phyloP scores from a whole-genome alignment of 92 coral and sea anemone genomes.

The Zoanthus sociatus region DNA sequence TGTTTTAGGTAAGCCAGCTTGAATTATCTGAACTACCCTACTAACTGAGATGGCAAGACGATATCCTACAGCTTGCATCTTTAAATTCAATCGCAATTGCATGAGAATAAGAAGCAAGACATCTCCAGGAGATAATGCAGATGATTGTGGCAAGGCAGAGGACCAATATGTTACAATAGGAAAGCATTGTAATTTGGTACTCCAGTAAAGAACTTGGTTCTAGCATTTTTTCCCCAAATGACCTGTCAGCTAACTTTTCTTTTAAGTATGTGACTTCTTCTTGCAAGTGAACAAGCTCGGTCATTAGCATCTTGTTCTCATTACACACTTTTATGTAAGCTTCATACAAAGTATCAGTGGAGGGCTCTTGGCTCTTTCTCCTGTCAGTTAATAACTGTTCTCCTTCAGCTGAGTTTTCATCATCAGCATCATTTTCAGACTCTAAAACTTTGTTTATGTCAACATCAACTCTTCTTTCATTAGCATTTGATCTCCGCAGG shows the following conservation, averaged over 20 bases:
- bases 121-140: constrained; percentile 20
- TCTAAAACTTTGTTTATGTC: not conserved
- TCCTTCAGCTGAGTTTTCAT: constrained; percentile 9
- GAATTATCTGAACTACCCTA: constrained; percentile 19
- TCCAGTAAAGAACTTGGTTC: constrained; percentile 7
- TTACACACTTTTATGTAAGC: not conserved
- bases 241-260: constrained; percentile 6
- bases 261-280: constrained; percentile 3
- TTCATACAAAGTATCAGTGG: not conserved
- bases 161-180: constrained; percentile 12
- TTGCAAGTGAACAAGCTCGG: not conserved
- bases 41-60: constrained; percentile 27
- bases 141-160: constrained; percentile 24
- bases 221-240: constrained; percentile 16
- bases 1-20: constrained; percentile 2
- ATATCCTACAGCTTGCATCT: constrained; percentile 20
- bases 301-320: constrained; percentile 1
- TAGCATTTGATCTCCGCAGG: constrained; percentile 11
- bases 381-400: not conserved
- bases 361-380: constrained; percentile 14
- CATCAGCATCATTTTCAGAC: constrained; percentile 8
- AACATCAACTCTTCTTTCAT: constrained; percentile 9
- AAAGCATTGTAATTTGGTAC: constrained; percentile 19
- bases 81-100: constrained; percentile 17
- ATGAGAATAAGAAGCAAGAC: constrained; percentile 19